Evolutionary conservation across 1,140 invertebrate genomes (phyloP).

Genomic region (Pinna nobilis): DNA sequence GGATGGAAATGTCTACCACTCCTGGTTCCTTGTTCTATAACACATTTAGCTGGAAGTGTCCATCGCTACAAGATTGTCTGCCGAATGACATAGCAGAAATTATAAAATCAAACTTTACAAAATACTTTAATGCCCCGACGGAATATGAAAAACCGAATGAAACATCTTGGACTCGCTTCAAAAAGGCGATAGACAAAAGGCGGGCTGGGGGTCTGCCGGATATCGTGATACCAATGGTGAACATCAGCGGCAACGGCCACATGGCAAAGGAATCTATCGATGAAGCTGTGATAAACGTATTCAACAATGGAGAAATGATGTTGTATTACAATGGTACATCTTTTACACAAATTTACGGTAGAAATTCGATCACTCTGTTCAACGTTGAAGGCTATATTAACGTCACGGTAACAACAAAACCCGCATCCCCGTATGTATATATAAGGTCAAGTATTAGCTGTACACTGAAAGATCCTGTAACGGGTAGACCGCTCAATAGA

Average conservation of each 20-base stretch:
- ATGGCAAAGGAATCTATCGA: slow-evolving; percentile 26
- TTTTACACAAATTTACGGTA: slow-evolving; percentile 42
- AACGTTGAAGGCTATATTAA: slow-evolving; percentile 35
- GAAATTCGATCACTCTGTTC: slow-evolving; percentile 27
- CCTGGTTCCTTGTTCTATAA: slow-evolving; percentile 45
- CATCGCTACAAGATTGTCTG: slow-evolving; percentile 25
- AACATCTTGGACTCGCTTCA: slow-evolving; percentile 49
- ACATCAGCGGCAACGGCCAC: slow-evolving; percentile 4
- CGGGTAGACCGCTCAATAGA: background rate
- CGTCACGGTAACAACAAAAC: background rate
- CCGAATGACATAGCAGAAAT: slow-evolving; percentile 45
- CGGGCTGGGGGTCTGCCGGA: slow-evolving; percentile 34
- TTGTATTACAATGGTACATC: slow-evolving; percentile 37
- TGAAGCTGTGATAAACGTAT: slow-evolving; percentile 20
- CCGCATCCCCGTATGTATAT: background rate
- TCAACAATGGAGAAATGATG: background rate
- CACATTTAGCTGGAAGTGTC: slow-evolving; percentile 47
- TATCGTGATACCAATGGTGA: slow-evolving; percentile 45
- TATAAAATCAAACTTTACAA: slow-evolving; percentile 27
- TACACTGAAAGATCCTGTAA: background rate
- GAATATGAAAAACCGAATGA: slow-evolving; percentile 43
- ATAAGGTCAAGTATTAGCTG: too few species aligned
- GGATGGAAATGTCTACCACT: slow-evolving; percentile 46
- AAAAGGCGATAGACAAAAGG: slow-evolving; percentile 44
- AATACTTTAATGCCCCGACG: slow-evolving; percentile 36